Conservation (phyloP, 2,113 vertebrate genomes). For the Todiramphus chloris region DNA sequence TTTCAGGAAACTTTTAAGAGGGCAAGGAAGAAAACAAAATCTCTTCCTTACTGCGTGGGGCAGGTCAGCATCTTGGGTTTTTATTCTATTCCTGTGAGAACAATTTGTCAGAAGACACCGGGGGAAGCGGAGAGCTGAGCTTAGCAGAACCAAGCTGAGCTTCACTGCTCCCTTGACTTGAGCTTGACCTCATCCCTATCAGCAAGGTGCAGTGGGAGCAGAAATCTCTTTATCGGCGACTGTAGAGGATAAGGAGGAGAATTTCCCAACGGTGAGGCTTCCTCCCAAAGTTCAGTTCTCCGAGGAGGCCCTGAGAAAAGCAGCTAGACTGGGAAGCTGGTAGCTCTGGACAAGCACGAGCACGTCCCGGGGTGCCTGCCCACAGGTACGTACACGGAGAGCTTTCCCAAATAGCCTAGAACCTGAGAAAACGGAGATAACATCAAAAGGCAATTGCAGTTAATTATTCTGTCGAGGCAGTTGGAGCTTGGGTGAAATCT, state of each 20-base stretch:
- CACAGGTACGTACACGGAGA: neutral
- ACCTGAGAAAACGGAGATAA: conserved; percentile 63
- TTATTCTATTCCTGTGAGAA: neutral
- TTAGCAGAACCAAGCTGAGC: neutral
- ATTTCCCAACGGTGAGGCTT: neutral
- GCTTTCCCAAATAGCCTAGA: conserved; percentile 24
- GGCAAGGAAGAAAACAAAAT: neutral
- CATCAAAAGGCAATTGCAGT: conserved; percentile 24
- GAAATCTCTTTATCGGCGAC: neutral
- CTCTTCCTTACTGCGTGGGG: neutral
- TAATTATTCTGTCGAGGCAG: conserved; percentile 23
- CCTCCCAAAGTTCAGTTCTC: neutral
- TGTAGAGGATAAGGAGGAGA: neutral
- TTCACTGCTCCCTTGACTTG: neutral
- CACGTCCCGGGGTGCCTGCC: neutral
- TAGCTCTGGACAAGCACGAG: neutral
- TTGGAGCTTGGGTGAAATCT: conserved; percentile 4
- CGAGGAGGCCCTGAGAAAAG: conserved; percentile 18
- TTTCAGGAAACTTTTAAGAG: neutral
- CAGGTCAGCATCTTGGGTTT: neutral
- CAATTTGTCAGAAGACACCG: neutral
- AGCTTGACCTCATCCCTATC: neutral
- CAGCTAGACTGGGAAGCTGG: neutral
- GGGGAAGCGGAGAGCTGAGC: neutral
- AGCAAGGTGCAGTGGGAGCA: neutral